These are phyloP conservation scores for Spheniscus mendiculus DNA, from an alignment of 2,113 vertebrate species.

Conservation along the genomic window DNA sequence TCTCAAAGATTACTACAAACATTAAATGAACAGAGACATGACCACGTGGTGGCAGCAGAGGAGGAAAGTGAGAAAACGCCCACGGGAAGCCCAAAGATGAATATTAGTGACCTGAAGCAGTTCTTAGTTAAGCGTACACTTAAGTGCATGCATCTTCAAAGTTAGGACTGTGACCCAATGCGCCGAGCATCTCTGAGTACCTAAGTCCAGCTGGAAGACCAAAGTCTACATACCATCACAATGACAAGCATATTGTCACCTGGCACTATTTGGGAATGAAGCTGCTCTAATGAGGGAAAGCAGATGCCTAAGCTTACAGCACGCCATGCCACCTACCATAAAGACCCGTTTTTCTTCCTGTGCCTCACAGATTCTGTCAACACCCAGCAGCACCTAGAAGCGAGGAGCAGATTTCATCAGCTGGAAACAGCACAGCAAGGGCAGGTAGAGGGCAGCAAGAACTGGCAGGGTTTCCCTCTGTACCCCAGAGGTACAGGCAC, in stretches of 20 bases:
- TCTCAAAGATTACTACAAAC: neutral
- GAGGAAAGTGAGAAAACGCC: slow-evolving; percentile 15
- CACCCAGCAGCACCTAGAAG: no score
- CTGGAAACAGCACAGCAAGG: neutral
- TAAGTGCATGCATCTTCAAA: neutral
- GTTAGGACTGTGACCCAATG: neutral
- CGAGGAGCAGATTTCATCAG: neutral
- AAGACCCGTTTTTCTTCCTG: slow-evolving; percentile 31
- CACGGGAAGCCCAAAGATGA: accelerated
- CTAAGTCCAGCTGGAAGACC: slow-evolving; percentile 19
- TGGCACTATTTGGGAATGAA: slow-evolving; percentile 24
- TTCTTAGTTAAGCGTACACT: neutral
- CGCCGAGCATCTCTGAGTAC: neutral
- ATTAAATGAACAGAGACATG: neutral
- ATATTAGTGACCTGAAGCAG: neutral
- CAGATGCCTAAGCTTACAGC: neutral
- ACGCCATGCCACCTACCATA: neutral
- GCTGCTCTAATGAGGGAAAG: slow-evolving; percentile 36
- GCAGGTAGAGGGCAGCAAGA: neutral
- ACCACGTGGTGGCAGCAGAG: slow-evolving; percentile 78
- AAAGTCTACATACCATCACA: neutral
- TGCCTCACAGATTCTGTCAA: slow-evolving; percentile 27
- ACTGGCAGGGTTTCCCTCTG: neutral
- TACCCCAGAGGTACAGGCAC: neutral
- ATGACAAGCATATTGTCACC: neutral